Evolutionary conservation across 2,797 vertebrate genomes (phyloP), one percentile per base, ranked within the genome.

Genomic region (Phyllotis vaccarum): DNA sequence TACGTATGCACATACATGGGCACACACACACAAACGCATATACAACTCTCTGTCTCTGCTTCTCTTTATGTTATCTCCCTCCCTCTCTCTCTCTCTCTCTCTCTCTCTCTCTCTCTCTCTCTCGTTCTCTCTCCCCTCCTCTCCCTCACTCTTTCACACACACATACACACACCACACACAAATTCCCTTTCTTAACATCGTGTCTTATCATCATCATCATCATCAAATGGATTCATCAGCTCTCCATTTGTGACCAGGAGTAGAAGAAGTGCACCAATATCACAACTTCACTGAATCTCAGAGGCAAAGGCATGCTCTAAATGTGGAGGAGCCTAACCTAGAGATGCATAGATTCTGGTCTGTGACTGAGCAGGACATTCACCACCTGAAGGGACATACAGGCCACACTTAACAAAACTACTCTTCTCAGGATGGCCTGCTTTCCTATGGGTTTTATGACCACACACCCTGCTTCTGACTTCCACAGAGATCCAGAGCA

Each of bases 391-490:
- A 1, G 56, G 64, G 43, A 14, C 29, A 62, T 80, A 79, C 8
- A 66, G 40, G 62, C 49, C 10, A 31, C 24, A 43, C 24, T 54
- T 70, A 56, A 56, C 3, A 56, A 9, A 70, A 70, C 49, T 66
- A 49, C 19, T 22, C 1, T n/a, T 89, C 43, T 86, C 81, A 56
- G 82, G 37, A 91, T 75, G 31, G 85, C 60, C 37, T 68, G 29
- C 43, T 82, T 93, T 40, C 27, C 12, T 86, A 12, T 75, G 75
- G 68, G 68, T 89, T 89, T 91, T 92, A 60, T 95, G 83, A 43
- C 22, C 49, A 52, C 10, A 7, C 12, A n/a, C 79, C 9, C 56
- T 80, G 34, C 4, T 81, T 86, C 72, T 91, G 68, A 81, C 60
- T 88, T 92, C 19, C 66, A 56, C 14, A 54, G 56, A 76, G 95